Percentiles rank a stretch among this genome's conserved stretches.
These are phyloP conservation scores for Melieria picta DNA, from an alignment of 2,888 invertebrate genomes.

Conservation along the genomic window DNA sequence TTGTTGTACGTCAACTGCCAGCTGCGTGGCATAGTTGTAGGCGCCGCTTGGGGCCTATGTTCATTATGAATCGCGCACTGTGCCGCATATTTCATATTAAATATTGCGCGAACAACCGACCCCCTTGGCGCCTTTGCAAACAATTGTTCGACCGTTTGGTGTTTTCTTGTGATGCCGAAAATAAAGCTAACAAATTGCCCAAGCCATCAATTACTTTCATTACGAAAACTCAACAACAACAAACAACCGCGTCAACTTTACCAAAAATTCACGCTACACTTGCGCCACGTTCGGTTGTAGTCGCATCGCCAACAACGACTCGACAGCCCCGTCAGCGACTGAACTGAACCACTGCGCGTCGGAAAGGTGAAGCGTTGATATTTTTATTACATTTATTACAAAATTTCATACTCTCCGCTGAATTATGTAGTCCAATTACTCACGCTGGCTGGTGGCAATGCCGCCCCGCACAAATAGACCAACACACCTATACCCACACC, in stretches of 20 bases:
- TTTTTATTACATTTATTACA: conserved; percentile 2
- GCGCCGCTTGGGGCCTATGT: too few species aligned
- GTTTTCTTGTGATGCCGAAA: conserved; percentile 39
- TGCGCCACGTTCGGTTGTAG: too few species aligned
- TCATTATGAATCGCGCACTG: too few species aligned
- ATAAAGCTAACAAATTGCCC: conserved; percentile 57
- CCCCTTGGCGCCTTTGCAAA: background rate
- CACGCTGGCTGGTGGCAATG: conserved; percentile 4
- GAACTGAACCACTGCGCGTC: background rate
- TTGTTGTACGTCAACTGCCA: too few species aligned
- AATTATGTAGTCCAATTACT: conserved; percentile 27
- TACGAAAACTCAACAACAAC: too few species aligned
- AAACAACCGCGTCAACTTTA: too few species aligned
- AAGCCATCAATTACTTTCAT: conserved; percentile 52
- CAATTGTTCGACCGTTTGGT: conserved; percentile 8
- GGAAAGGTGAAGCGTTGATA: background rate
- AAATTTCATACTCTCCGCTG: conserved; percentile 3
- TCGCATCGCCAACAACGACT: too few species aligned
- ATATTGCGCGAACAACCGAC: background rate
- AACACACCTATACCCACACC: background rate
- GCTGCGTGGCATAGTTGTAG: too few species aligned
- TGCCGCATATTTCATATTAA: too few species aligned
- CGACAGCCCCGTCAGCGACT: too few species aligned
- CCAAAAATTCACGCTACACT: conserved; percentile 23
- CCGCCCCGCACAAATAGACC: conserved; percentile 8